A percentile compares a stretch with the other conserved stretches of the same genome.
phyloP scores from a whole-genome alignment of 30 jellyfish, hydroid and myxozoan species.

The Chrysaora quinquecirrha region DNA sequence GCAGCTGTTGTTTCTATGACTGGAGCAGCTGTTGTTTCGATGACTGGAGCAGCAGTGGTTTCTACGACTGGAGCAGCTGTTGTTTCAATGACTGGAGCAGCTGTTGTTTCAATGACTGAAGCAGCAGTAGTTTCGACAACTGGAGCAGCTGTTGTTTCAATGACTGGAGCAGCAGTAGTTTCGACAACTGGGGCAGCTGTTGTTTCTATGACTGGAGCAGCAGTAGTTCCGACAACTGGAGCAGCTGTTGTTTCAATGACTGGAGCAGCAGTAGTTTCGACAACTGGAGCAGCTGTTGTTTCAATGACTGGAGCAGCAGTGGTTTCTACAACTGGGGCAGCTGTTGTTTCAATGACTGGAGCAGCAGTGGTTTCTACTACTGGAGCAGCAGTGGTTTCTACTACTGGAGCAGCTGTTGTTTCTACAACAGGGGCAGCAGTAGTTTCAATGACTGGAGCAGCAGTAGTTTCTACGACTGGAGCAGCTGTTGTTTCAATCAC shows the following conservation, averaged over 20 bases:
- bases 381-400: constrained; percentile 43
- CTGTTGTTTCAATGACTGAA: constrained; percentile 38
- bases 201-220: constrained; percentile 21
- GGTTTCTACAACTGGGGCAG: constrained; percentile 21
- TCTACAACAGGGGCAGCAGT: constrained; percentile 44
- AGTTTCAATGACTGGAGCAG: constrained; percentile 52
- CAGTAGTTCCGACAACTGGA: constrained; percentile 10
- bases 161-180: not conserved
- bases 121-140: constrained; percentile 32
- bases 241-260: constrained; percentile 24
- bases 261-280: constrained; percentile 47
- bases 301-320: constrained; percentile 33
- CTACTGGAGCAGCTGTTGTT: constrained; percentile 23
- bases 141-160: constrained; percentile 33
- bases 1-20: constrained; percentile 37
- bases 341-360: constrained; percentile 19
- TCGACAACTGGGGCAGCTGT: constrained; percentile 19
- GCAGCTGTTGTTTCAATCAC: constrained; percentile 17
- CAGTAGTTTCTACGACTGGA: constrained; percentile 25
- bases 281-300: constrained; percentile 38
- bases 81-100: constrained; percentile 50
- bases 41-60: constrained; percentile 47
- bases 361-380: constrained; percentile 16
- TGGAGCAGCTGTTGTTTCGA: constrained; percentile 38
- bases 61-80: constrained; percentile 50